phyloP scores from a whole-genome alignment of 2,888 invertebrate genomes.

The Melinopterus prodromus region DNA sequence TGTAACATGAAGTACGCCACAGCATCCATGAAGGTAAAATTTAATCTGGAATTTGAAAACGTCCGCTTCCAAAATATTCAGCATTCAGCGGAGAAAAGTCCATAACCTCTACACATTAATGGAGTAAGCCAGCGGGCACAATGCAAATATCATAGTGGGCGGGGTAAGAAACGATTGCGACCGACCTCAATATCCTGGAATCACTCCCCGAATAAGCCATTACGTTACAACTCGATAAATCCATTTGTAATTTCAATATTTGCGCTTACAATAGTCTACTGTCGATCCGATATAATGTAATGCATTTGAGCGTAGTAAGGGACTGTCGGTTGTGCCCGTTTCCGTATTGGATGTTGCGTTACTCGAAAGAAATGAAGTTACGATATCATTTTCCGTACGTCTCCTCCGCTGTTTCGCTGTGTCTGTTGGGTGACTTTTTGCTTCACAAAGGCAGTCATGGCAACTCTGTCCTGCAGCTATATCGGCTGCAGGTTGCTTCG shows the following conservation, averaged over 20 bases:
- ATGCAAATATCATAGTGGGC: not conserved
- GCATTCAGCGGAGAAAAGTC: not conserved
- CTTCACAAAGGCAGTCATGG: conserved; percentile 9
- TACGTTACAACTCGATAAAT: conserved; percentile 36
- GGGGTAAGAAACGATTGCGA: not conserved
- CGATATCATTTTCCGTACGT: conserved; percentile 21
- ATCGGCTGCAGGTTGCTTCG: conserved; percentile 12
- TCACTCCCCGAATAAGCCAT: conserved; percentile 31
- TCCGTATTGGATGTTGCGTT: not conserved
- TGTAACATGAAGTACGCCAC: no score
- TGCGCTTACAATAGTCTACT: conserved; percentile 39
- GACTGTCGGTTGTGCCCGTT: not conserved
- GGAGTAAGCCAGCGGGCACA: not conserved
- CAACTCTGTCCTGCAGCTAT: conserved; percentile 10
- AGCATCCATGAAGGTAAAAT: no score
- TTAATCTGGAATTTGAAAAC: not conserved
- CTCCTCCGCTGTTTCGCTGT: not conserved
- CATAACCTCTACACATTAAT: conserved; percentile 7
- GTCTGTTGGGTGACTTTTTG: not conserved
- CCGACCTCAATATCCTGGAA: not conserved
- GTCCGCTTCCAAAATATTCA: not conserved
- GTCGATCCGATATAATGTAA: conserved; percentile 37
- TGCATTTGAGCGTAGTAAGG: conserved; percentile 30
- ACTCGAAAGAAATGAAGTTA: conserved; percentile 9
- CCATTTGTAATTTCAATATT: conserved; percentile 43